A percentile compares a stretch with the other conserved stretches of the same genome.
These are phyloP conservation scores for Gymnothorax javanicus DNA, from an alignment of 2,797 vertebrate species.

Conservation along the genomic window DNA sequence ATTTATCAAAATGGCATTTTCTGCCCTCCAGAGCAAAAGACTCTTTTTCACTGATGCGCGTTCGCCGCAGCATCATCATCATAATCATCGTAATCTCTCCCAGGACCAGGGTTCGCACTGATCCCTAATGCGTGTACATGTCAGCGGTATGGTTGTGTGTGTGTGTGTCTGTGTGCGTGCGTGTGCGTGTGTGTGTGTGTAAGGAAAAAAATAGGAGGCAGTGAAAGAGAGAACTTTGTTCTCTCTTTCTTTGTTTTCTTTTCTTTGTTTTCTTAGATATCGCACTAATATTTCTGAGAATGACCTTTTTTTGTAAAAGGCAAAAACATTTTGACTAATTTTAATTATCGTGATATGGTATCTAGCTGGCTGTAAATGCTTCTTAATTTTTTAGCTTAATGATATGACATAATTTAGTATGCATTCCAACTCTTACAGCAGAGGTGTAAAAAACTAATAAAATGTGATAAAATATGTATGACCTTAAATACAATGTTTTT, in stretches of 20 bases:
- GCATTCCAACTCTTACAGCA: too few relatives aligned
- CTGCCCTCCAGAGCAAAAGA: constrained; percentile 3
- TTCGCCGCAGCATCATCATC: background rate
- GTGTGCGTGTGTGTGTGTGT: constrained; percentile 24
- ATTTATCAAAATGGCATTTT: constrained; percentile 17
- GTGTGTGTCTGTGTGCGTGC: background rate
- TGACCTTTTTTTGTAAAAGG: background rate
- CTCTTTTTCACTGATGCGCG: constrained; percentile 20
- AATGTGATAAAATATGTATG: too few relatives aligned
- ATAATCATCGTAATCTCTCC: constrained; percentile 5
- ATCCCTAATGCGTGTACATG: constrained; percentile 13
- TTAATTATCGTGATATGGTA: background rate
- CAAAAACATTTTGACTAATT: background rate
- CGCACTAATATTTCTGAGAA: background rate
- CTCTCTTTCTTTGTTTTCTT: background rate
- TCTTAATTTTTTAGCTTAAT: too few relatives aligned
- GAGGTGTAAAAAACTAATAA: too few relatives aligned
- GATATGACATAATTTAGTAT: too few relatives aligned
- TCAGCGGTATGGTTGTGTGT: constrained; percentile 18
- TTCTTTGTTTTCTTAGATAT: background rate
- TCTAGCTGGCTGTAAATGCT: background rate
- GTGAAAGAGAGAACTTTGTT: background rate
- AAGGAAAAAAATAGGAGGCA: background rate
- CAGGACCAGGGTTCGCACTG: background rate
- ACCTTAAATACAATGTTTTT: too few relatives aligned